Conservation (phyloP, 2,888 invertebrate genomes). For the Junonia oenone region DNA sequence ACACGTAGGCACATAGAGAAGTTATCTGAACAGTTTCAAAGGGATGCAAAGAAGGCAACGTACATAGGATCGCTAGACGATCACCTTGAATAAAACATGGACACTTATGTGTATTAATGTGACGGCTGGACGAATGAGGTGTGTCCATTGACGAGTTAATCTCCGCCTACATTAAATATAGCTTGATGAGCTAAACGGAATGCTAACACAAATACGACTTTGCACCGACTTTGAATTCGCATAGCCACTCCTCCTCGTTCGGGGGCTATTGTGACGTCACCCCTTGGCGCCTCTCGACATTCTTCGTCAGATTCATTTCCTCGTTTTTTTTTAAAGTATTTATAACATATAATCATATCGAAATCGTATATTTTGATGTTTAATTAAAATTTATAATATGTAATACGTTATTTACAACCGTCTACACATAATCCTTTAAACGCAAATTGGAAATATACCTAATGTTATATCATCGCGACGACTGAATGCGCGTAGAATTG, state of each 20-base stretch:
- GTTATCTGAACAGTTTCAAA: slow-evolving; percentile 1
- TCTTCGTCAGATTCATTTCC: slow-evolving; percentile 24
- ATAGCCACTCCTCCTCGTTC: slow-evolving; percentile 27
- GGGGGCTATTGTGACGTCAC: slow-evolving; percentile 27
- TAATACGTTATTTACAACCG: slow-evolving; percentile 7
- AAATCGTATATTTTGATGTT: slow-evolving; percentile 1
- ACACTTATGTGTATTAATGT: slow-evolving; percentile 30
- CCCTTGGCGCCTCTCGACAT: slow-evolving; percentile 22
- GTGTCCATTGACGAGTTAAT: slow-evolving; percentile 34
- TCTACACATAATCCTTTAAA: slow-evolving; percentile 5
- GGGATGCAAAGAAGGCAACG: slow-evolving; percentile 6
- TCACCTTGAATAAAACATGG: slow-evolving; percentile 32
- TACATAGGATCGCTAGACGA: slow-evolving; percentile 13
- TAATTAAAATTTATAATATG: slow-evolving; percentile 11
- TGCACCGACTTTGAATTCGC: slow-evolving; percentile 21
- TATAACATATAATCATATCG: neutral
- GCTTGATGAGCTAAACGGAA: slow-evolving; percentile 31
- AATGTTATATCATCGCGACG: neutral
- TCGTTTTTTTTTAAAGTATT: slow-evolving; percentile 15
- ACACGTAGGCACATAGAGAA: neutral
- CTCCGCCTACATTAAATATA: slow-evolving; percentile 39
- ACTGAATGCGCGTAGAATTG: neutral
- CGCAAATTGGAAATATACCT: neutral
- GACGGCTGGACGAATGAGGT: slow-evolving; percentile 34
- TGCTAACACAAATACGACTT: slow-evolving; percentile 25